Evolutionary conservation across 2,888 invertebrate genomes (phyloP), one percentile per base, ranked within the genome.

Genomic region (Mayetiola destructor): DNA sequence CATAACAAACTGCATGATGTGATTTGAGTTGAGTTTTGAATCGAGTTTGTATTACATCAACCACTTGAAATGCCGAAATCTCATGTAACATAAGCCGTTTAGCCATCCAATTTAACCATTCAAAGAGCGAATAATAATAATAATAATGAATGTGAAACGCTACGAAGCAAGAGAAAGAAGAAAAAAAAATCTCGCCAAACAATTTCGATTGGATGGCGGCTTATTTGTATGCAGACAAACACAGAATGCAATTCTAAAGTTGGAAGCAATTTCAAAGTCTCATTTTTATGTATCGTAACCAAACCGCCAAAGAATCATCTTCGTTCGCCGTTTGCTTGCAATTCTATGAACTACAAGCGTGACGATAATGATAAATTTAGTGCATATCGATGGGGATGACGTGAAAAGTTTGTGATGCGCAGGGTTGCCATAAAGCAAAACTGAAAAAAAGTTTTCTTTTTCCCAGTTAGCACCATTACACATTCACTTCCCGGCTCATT

Each of bases 401-500:
- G 23, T 23, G 23, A 42, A 27, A 48, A 48, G n/a, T 48, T 48
- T 23, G 48, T 27, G 48, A 48, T 48, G 48, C 48, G 48, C 27
- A 14, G 48, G 27, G n/a, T 23, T 23, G 23, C 21, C 21, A 2
- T 12, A 21, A 2, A 2, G 48, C 23, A 27, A 27, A 48, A 27
- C 27, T 16, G 42, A 48, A 14, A 21, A 27, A 16, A 48, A 48
- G 48, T 48, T 48, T 48, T n/a, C n/a, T n/a, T n/a, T n/a, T n/a
- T n/a, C n/a, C 2, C 48, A 48, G 48, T 48, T 48, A 48, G 48
- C 48, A 48, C 48, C 48, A 48, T 48, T 48, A 16, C n/a, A n/a
- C n/a, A n/a, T n/a, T n/a, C n/a, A n/a, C n/a, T n/a, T n/a, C n/a
- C n/a, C n/a, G n/a, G n/a, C n/a, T 48, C 27, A 16, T 16, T 48